Evolutionary conservation across 2,888 invertebrate species (phyloP).

Genomic region (Nomada fucata): DNA sequence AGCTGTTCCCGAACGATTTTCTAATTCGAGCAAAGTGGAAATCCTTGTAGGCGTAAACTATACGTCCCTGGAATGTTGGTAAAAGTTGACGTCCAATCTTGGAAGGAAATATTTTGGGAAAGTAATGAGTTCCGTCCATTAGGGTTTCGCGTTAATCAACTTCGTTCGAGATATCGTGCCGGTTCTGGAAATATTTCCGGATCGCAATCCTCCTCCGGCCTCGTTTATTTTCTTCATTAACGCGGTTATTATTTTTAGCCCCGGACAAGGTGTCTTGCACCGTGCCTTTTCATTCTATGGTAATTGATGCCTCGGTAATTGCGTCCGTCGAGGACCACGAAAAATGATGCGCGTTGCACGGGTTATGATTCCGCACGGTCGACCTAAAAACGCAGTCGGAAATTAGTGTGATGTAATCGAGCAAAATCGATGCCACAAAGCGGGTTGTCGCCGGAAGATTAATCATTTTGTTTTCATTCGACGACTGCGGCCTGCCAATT

Average conservation of each 20-base stretch:
- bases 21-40: background rate
- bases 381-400: background rate
- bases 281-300: background rate
- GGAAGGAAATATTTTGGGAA: no score
- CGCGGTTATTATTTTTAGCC: background rate
- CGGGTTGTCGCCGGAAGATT: background rate
- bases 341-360: background rate
- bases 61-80: background rate
- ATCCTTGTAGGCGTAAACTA: background rate
- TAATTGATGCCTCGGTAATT: background rate
- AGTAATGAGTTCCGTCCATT: background rate
- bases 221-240: background rate
- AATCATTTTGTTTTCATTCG: slow-evolving; percentile 42
- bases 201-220: background rate
- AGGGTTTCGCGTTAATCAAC: background rate
- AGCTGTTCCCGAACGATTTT: background rate
- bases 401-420: background rate
- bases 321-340: background rate
- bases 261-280: background rate
- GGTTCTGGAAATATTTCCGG: background rate
- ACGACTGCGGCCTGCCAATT: background rate
- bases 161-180: background rate
- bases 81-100: background rate
- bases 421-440: slow-evolving; percentile 17
- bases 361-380: background rate